Base-by-base conservation (phyloP, 2,888 invertebrate species). In the Malthinus flaveolus region DNA sequence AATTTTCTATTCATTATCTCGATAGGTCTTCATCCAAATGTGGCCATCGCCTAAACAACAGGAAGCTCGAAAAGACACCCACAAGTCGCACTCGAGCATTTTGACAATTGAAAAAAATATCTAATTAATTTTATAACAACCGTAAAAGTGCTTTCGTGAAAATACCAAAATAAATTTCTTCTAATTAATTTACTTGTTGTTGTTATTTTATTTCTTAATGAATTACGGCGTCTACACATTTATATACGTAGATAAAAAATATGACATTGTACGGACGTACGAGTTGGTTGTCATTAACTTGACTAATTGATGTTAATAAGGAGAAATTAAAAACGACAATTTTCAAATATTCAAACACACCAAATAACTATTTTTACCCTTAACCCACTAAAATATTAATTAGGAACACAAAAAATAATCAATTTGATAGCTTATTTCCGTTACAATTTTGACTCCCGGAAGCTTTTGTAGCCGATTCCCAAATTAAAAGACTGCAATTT, bases 271-370 rank as follows among this genome's bases (percentile, higher is more conserved):
- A 58, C 23, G 46, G 53, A 58, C 54, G 50, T 49, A 56, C 59
- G 35, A 48, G 49, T 49, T 56, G 60, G 49, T 56, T 53, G 60
- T 56, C 55, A 57, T 56, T 61, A 63, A 65, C 61, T 65, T 59
- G 55, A 57, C 61, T 65, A 65, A 65, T 65, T 65, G 63, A 63
- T 59, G 63, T 63, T 63, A 65, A 65, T 65, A 59, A 59, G 59
- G 2, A 63, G 59, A 59, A 59, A 61, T 64, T 64, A 61, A 61
- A 56, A 59, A 52, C 56, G 59, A 56, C 58, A 42, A 23, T 42
- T 42, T 42, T 42, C n/a, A 6, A 42, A 50, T 54, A 59, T 59
- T 59, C 50, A 59, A 59, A 59, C 54, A 15, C 23, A 42, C 23
- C 23, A 23, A 23, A 23, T 23, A 23, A 23, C 23, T 3, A 23